Evolutionary conservation across 2,888 invertebrate genomes (phyloP).

Genomic region (Cartodere bifasciata): DNA sequence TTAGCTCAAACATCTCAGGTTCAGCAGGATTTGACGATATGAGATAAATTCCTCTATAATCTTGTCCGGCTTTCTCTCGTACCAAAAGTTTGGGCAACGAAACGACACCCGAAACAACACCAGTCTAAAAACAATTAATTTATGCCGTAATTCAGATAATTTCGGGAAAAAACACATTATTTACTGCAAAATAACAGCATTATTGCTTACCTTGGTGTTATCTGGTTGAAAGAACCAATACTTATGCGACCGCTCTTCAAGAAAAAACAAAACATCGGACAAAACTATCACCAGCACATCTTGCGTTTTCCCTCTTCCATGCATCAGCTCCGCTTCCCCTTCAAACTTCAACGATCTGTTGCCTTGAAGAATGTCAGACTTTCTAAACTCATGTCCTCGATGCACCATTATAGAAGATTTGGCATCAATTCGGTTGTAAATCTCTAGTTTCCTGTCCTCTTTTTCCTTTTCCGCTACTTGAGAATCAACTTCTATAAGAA

Average conservation of each 20-base stretch:
- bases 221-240: constrained; percentile 89
- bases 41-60: constrained; percentile 78
- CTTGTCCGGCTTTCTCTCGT: constrained; percentile 86
- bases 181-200: not conserved
- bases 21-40: constrained; percentile 84
- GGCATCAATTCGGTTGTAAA: constrained; percentile 84
- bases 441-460: constrained; percentile 79
- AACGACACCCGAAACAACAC: constrained; percentile 60
- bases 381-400: constrained; percentile 81
- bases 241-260: constrained; percentile 86
- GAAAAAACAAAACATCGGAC: constrained; percentile 83
- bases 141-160: no score
- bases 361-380: constrained; percentile 76
- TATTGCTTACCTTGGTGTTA: constrained; percentile 67
- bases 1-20: constrained; percentile 94
- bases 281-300: constrained; percentile 79
- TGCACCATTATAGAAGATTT: constrained; percentile 82
- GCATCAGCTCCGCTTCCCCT: constrained; percentile 80
- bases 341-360: constrained; percentile 78
- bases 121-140: not conserved
- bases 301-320: constrained; percentile 82
- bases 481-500: constrained; percentile 81
- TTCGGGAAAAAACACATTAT: no score
- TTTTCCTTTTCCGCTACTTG: constrained; percentile 88
- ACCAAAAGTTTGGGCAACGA: constrained; percentile 84